These are phyloP conservation scores for Stramonita haemastoma DNA, from an alignment of 2,888 invertebrate genomes.

Conservation along the genomic window DNA sequence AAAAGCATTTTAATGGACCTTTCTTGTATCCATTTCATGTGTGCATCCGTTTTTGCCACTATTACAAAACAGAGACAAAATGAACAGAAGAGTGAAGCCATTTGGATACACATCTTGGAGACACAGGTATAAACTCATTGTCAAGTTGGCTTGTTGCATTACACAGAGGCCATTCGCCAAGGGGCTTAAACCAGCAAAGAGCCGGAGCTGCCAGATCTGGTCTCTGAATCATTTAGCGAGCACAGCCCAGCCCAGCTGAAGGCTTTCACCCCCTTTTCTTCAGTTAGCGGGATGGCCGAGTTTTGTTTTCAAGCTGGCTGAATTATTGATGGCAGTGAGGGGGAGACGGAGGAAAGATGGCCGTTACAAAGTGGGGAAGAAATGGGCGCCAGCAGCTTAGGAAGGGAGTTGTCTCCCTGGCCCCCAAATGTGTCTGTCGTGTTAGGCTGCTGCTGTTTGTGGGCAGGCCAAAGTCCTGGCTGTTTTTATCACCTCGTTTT, in stretches of 20 bases:
- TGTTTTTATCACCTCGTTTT: conserved; percentile 15
- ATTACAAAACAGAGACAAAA: too few species aligned
- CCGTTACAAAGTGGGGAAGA: background rate
- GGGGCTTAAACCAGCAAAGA: background rate
- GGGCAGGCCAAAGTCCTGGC: background rate
- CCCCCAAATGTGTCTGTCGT: background rate
- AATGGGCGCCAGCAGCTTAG: conserved; percentile 6
- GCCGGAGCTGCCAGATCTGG: background rate
- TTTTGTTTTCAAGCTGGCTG: conserved; percentile 22
- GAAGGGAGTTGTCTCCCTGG: conserved; percentile 22
- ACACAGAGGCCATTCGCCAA: background rate
- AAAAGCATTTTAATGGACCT: too few species aligned
- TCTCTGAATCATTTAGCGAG: conserved; percentile 17
- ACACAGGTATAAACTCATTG: background rate
- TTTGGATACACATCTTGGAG: background rate
- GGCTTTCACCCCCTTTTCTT: conserved; percentile 9
- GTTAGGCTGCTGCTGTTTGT: too few species aligned
- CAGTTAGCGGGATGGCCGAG: background rate
- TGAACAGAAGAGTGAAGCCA: too few species aligned
- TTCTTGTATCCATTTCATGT: too few species aligned
- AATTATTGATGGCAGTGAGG: conserved; percentile 26
- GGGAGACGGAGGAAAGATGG: background rate
- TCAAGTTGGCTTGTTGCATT: background rate
- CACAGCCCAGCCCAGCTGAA: background rate
- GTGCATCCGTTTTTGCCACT: too few species aligned